Evolutionary conservation across 2,113 vertebrate genomes (phyloP), one percentile per base, ranked within the genome.

Genomic region (Oryzias curvinotus): DNA sequence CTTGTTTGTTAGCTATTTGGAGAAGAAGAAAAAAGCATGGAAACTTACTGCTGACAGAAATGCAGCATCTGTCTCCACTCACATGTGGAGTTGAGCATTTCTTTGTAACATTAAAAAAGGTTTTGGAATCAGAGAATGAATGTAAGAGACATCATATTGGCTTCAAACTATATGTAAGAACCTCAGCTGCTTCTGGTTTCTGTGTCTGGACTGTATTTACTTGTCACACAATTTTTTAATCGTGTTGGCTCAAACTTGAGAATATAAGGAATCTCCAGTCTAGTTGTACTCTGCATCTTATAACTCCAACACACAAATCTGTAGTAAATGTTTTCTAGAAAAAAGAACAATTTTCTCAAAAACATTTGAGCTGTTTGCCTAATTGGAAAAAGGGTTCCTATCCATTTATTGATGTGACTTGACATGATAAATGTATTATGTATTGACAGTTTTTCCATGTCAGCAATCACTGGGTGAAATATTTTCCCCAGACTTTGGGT

Each of bases 281-380:
- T 5, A 67, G 60, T 65, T 51, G 19, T 42, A 17, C 28, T 49
- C 62, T 78, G 43, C 25, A 28, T 68, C 48, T 52, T 76, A 73
- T 69, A 73, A 59, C 56, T 57, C 55, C 62, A 62, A 63, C 19
- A 44, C 47, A 65, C 45, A 80, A 73, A 60, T 64, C 54, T 43
- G 60, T 26, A 10, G 25, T 56, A 69, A 55, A 79, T 79, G 51
- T 57, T 64, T 75, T 63, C 75, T 75, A 65, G 61, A 60, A 43
- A 68, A 30, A 56, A 52, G 1, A 46, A 58, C 6, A 45, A 52
- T 65, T 28, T 54, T 50, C 55, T 71, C 30, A 51, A 72, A 41
- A 30, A 28, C 53, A 14, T 19, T 67, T 23, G 10, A 49, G 30
- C 16, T 5, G 21, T 30, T 41, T 17, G 18, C 17, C 57, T 66